Evolutionary conservation across 2,888 invertebrate genomes (phyloP), one percentile per base, ranked within the genome.

Genomic region (Stramonita haemastoma): DNA sequence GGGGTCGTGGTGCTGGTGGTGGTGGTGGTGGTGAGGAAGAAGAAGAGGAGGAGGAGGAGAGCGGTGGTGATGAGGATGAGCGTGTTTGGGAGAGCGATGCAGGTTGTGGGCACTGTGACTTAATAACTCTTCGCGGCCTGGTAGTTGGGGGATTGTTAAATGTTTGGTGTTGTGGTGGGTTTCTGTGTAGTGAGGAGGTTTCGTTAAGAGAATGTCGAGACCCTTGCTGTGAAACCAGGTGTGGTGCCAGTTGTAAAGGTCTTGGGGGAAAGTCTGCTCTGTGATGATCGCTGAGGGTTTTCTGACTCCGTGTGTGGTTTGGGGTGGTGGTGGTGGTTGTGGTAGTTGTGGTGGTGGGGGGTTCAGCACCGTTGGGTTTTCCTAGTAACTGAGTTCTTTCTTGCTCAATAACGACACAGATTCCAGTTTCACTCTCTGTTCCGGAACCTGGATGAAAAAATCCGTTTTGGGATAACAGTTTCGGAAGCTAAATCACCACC

Each of bases 21-120:
- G 57, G 57, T 8, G 57, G 57, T 13, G 70, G 26, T 11, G 26
- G 2, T 19, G 32, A 6, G n/a, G 4, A 15, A 8, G 8, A n/a
- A 29, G 60, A 60, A 15, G 60, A 60, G 8, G 60, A 60, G 8
- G 60, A 60, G 17, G 66, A 66, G 17, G 66, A 66, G 46, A 46
- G n/a, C n/a, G n/a, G n/a, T 60, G 60, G 17, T 60, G 60, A 60
- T 60, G 60, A 60, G 1, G 66, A 2, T 66, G 66, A 2, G n/a
- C 79, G 17, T 32, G 32, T 34, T 13, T 6, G 57, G 17, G 84
- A 0, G 19, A 5, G 19, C 86, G 15, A 34, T 86, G n/a, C 29
- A 86, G 29, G 86, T 66, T 26, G 66, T 86, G 34, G 22, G 86
- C 60, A 34, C 86, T 86, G 66, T 26, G 56, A 22, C 57, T 86